Evolutionary conservation across 1,140 invertebrate species (phyloP).

Genomic region (Drosophila azteca): DNA sequence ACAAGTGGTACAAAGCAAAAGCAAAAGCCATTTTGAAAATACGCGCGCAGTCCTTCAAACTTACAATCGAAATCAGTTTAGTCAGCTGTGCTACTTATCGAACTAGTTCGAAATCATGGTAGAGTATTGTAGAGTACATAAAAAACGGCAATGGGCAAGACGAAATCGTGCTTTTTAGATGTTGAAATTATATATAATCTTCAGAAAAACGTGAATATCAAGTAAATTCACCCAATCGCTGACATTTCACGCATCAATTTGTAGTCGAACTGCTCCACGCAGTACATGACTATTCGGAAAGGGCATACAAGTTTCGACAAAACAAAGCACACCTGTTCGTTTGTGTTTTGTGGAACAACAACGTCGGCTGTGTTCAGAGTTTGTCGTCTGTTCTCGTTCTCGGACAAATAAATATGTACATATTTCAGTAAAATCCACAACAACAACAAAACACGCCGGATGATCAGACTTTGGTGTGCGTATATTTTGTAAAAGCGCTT

Average conservation of each 20-base stretch:
- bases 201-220: too few species aligned
- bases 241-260: too few species aligned
- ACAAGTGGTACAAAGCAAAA: not conserved
- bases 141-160: too few species aligned
- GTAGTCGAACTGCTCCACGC: too few species aligned
- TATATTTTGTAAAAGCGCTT: conserved; percentile 44
- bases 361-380: not conserved
- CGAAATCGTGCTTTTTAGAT: too few species aligned
- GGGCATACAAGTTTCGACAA: too few species aligned
- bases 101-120: conserved; percentile 10
- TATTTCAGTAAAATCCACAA: conserved; percentile 50
- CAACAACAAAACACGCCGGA: conserved; percentile 32
- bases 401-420: conserved; percentile 65
- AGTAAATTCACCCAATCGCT: too few species aligned
- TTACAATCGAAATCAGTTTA: too few species aligned
- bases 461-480: conserved; percentile 34
- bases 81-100: conserved; percentile 21
- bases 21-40: not conserved
- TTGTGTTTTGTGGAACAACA: too few species aligned
- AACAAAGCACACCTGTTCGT: too few species aligned
- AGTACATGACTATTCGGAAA: too few species aligned
- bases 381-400: conserved; percentile 61
- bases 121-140: not conserved
- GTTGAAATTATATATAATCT: too few species aligned
- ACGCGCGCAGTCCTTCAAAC: not conserved